Base-by-base conservation (phyloP, 1,140 invertebrate species). In the Drosophila sturtevanti region DNA sequence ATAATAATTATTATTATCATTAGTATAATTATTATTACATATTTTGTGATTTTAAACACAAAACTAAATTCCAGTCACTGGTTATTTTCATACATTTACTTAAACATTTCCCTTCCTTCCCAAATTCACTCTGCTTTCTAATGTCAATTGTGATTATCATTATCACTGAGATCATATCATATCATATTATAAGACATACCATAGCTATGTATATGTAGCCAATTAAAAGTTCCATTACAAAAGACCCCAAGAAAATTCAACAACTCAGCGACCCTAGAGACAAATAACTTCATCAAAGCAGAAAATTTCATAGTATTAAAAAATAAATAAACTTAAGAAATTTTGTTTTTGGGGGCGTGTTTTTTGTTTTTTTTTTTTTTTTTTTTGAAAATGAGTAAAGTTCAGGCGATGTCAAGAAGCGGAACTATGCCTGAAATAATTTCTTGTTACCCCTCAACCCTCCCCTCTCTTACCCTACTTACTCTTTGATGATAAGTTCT, bases 261-360 rank as follows among this genome's bases (percentile, higher is more conserved):
- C 54, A 56, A 55, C 41, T 22, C 77, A 55, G 35, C 73, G 80
- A 76, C 68, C 80, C 80, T 55, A 79, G 63, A 79, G 63, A 79
- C 68, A 79, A 85, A 77, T 76, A 85, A 80, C 81, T 85, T 85
- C 81, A 84, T 77, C 81, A 79, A 68, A 68, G 81, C 37, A 38
- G 34, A 60, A 60, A 60, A 60, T 37, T 60, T 38, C 37, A 56
- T 56, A 34, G 24, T 27, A 56, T 56, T 56, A 27, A 18, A 56
- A 48, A 48, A 48, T 62, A 22, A 22, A 59, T 66, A 75, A 60
- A 62, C 64, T 67, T 66, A 65, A 66, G 63, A 63, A 63, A 63
- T 77, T 69, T 59, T 48, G 41, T 48, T 18, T 68, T 73, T 77
- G 31, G 38, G 38, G 58, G 38, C 38, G 70, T 73, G 56, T 51